Evolutionary conservation across 2,113 vertebrate species (phyloP), one percentile per base, ranked within the genome.

Genomic region (Odontophorus gujanensis): DNA sequence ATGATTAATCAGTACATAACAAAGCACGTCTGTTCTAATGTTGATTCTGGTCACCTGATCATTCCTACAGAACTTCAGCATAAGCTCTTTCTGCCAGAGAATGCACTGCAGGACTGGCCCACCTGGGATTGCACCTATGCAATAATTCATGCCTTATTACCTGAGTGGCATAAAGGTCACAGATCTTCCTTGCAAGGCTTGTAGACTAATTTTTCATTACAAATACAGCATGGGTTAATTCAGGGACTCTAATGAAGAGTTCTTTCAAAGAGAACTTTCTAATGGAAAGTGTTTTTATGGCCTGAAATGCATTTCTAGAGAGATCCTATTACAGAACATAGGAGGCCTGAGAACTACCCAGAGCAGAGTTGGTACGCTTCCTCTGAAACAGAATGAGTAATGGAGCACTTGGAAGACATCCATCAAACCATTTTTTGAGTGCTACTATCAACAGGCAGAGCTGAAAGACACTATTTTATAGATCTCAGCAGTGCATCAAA

Each of bases 401-500:
- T 40, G 40, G 40, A 40, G 40, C 40, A 40, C 40, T 40, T 40
- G 40, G 40, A 40, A 40, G 40, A 40, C 40, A 40, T 40, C 40
- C 40, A 34, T 77, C 76, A 87, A 94, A 87, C 62, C 38, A 48
- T 74, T 92, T 95, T 87, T 79, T 88, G 81, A 97, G 83, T 76
- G 80, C 74, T 84, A 32, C 81, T 83, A 89, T 93, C 93, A 95
- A 95, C 87, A 96, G 93, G 90, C 80, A 94, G 63, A 92, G 75
- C 89, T 88, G 88, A 83, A 83, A 91, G 75, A 55, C 66, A 19
- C 4, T 55, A 78, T 72, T 51, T 68, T 45, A 71, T 59, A 91
- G 78, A 94, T 90, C 89, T 89, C 95, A 92, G 91, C 88, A 92
- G 93, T 90, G 81, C 87, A 95, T 93, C 85, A 83, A 94, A 95